These are phyloP conservation scores for Charaxes varanes DNA, from an alignment of 1,140 invertebrate species.

Conservation along the genomic window DNA sequence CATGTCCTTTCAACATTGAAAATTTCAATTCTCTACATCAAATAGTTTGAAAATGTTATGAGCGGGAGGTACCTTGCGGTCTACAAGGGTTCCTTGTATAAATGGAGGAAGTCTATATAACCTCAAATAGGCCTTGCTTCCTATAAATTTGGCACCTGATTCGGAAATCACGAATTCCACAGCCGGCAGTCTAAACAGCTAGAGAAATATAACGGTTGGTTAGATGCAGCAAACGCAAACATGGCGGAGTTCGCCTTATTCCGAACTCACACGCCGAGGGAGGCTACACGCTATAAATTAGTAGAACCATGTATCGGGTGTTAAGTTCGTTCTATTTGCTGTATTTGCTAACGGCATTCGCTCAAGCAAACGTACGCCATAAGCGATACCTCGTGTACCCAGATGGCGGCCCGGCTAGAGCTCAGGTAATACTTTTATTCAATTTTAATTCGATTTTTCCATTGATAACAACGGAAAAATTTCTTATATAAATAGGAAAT, in stretches of 20 bases:
- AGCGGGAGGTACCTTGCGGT: too few relatives aligned
- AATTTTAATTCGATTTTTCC: too few relatives aligned
- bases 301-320: conserved; percentile 30
- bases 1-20: too few relatives aligned
- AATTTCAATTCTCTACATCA: too few relatives aligned
- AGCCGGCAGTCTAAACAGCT: conserved; percentile 43
- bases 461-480: too few relatives aligned
- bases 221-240: conserved; percentile 54
- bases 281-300: conserved; percentile 29
- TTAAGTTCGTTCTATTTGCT: conserved; percentile 52
- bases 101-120: too few relatives aligned
- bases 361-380: conserved; percentile 33
- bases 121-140: too few relatives aligned
- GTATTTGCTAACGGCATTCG: conserved; percentile 36
- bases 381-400: conserved; percentile 67
- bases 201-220: conserved; percentile 70
- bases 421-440: conserved; percentile 52
- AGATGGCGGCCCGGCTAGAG: conserved; percentile 63
- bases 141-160: too few relatives aligned
- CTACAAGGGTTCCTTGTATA: too few relatives aligned
- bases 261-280: conserved; percentile 43
- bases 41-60: too few relatives aligned
- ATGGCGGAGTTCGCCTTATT: conserved; percentile 54
- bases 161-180: too few relatives aligned
- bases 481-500: too few relatives aligned